These are phyloP conservation scores for Himalopsyche tibetana DNA, from an alignment of 2,888 invertebrate species.

Conservation along the genomic window DNA sequence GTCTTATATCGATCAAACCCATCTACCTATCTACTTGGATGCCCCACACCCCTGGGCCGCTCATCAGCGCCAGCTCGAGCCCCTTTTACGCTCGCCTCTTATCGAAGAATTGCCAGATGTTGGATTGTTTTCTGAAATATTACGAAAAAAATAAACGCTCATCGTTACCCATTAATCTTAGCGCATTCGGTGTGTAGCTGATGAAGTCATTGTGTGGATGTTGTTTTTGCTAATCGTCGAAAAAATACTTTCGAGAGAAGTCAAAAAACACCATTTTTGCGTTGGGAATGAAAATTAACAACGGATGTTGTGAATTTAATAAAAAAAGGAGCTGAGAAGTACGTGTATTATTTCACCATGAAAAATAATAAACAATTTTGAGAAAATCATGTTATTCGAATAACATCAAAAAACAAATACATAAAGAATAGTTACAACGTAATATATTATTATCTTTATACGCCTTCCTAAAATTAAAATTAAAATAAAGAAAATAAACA, in stretches of 20 bases:
- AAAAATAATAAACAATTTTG: too few species aligned
- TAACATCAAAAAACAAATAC: too few species aligned
- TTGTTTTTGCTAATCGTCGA: background rate
- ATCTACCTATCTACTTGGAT: constrained; percentile 47
- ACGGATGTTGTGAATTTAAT: too few species aligned
- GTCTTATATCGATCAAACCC: constrained; percentile 64
- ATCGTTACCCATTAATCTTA: background rate
- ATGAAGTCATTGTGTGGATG: constrained; percentile 29
- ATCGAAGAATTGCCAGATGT: constrained; percentile 20
- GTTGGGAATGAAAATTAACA: too few species aligned
- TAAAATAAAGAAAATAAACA: too few species aligned
- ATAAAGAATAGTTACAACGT: too few species aligned
- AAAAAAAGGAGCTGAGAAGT: too few species aligned
- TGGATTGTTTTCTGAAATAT: background rate
- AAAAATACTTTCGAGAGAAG: background rate
- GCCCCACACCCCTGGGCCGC: background rate
- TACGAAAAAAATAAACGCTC: background rate
- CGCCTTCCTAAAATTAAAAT: too few species aligned
- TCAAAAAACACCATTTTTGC: background rate
- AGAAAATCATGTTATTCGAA: too few species aligned
- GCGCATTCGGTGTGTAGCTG: constrained; percentile 18
- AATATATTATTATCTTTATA: too few species aligned
- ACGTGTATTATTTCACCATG: too few species aligned
- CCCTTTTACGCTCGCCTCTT: background rate
- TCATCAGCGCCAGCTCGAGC: background rate